These are phyloP conservation scores for Lacerta agilis DNA, from an alignment of 2,797 vertebrate genomes.

Conservation along the genomic window DNA sequence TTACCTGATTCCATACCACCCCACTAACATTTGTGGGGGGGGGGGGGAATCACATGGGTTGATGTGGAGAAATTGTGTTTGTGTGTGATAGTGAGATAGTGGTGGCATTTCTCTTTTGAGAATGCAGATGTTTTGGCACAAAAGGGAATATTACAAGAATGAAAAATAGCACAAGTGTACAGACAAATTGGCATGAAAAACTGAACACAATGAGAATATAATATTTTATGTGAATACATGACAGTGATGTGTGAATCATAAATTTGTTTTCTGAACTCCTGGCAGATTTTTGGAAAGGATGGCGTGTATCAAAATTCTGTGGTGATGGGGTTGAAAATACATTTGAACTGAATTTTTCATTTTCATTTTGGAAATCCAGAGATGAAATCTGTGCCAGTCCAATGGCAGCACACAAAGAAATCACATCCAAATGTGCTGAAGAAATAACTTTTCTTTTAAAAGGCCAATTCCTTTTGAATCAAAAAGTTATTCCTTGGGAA, in stretches of 20 bases:
- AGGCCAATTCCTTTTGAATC: not conserved
- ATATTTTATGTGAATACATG: too few relatives aligned
- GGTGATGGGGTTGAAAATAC: not conserved
- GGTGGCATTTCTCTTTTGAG: too few relatives aligned
- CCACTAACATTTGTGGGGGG: not conserved
- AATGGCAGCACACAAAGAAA: not conserved
- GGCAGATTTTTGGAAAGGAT: not conserved
- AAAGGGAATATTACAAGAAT: too few relatives aligned
- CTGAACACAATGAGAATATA: too few relatives aligned
- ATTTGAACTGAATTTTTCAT: not conserved
- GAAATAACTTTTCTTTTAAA: not conserved
- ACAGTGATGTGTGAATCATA: too few relatives aligned
- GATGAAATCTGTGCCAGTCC: not conserved
- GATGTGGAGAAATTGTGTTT: too few relatives aligned
- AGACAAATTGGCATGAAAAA: too few relatives aligned
- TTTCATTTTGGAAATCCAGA: not conserved
- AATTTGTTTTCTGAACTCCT: not conserved
- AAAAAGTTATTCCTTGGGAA: not conserved
- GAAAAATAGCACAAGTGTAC: too few relatives aligned
- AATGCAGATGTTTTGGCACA: too few relatives aligned
- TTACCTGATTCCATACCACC: too few relatives aligned
- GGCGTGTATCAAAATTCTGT: not conserved
- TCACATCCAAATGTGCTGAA: not conserved
- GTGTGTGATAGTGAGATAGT: too few relatives aligned
- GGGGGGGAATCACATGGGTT: not conserved